Conservation (phyloP, 1,140 invertebrate genomes). For the Chymomyza costata region DNA sequence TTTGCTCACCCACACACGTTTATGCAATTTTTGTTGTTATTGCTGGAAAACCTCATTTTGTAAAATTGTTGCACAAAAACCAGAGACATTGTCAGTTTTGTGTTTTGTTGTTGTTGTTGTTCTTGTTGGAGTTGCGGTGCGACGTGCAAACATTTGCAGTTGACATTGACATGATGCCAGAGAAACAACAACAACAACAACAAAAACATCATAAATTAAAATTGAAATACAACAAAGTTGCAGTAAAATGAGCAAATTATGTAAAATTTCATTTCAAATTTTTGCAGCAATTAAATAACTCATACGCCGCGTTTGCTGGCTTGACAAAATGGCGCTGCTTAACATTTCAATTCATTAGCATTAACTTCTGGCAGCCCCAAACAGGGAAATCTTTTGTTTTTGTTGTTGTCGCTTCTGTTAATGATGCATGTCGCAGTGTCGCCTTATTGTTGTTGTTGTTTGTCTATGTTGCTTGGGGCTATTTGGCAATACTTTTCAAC, state of each 20-base stretch:
- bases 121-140: slow-evolving; percentile 7
- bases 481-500: slow-evolving; percentile 28
- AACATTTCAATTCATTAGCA: slow-evolving; percentile 69
- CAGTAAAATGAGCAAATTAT: too few species aligned
- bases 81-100: slow-evolving; percentile 8
- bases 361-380: slow-evolving; percentile 35
- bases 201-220: not conserved
- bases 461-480: slow-evolving; percentile 22
- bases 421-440: slow-evolving; percentile 22
- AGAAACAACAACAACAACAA: slow-evolving; percentile 37
- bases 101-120: slow-evolving; percentile 43
- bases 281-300: slow-evolving; percentile 55
- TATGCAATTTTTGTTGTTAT: too few species aligned
- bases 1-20: too few species aligned
- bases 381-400: too few species aligned
- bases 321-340: too few species aligned
- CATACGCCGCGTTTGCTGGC: slow-evolving; percentile 38
- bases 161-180: slow-evolving; percentile 55
- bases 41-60: slow-evolving; percentile 37
- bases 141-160: slow-evolving; percentile 49
- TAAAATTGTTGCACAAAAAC: slow-evolving; percentile 28
- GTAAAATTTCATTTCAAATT: too few species aligned
- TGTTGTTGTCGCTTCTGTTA: slow-evolving; percentile 21
- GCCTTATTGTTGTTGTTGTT: slow-evolving; percentile 14
- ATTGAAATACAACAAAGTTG: too few species aligned